phyloP scores from a whole-genome alignment of 1,140 invertebrate species.

The Mya arenaria region DNA sequence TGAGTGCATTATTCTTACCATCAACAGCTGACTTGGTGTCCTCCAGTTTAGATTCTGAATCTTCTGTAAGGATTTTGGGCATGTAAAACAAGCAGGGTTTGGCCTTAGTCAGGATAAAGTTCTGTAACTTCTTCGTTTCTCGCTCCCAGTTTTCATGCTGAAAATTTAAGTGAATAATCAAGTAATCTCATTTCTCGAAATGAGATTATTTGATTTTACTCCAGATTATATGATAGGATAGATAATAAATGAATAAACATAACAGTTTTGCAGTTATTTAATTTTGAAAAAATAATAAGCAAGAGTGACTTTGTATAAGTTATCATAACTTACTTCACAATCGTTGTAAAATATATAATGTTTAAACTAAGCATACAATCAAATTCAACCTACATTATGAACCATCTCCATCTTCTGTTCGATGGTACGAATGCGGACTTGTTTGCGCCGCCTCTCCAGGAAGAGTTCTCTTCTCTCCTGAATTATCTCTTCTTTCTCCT shows the following conservation, averaged over 20 bases:
- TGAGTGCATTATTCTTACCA: conserved; percentile 82
- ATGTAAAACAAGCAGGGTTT: conserved; percentile 94
- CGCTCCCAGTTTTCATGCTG: conserved; percentile 91
- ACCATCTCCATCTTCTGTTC: conserved; percentile 95
- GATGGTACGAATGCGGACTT: conserved; percentile 93
- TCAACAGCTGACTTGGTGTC: conserved; percentile 84
- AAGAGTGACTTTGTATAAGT: no score
- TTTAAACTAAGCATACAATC: no score
- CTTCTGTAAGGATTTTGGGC: conserved; percentile 87
- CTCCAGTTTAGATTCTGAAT: conserved; percentile 83
- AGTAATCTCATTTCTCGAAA: no score
- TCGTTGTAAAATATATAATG: no score
- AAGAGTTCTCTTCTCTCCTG: conserved; percentile 93
- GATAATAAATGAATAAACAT: no score
- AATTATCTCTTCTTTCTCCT: conserved; percentile 92
- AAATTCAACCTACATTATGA: conserved; percentile 89
- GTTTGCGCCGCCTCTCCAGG: conserved; percentile 91
- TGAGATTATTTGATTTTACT: no score
- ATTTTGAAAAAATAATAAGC: no score
- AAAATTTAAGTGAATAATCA: no score
- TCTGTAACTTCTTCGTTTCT: conserved; percentile 88
- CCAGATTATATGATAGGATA: no score
- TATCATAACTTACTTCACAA: no score
- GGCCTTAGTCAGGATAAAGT: conserved; percentile 93
- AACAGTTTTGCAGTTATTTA: no score